phyloP scores from a whole-genome alignment of 2,888 invertebrate genomes.

The Notodonta dromedarius region DNA sequence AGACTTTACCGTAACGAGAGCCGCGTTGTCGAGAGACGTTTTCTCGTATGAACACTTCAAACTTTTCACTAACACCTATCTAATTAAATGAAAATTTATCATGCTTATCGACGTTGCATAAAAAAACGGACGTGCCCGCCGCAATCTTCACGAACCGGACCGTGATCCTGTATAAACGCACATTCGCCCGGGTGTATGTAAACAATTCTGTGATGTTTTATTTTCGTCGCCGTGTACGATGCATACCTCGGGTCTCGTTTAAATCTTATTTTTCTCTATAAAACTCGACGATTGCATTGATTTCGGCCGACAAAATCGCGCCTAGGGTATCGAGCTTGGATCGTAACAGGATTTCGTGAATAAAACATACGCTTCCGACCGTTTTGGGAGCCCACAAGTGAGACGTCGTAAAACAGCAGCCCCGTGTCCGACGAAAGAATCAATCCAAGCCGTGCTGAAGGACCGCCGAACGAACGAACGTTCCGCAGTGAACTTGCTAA shows the following conservation, averaged over 20 bases:
- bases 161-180: constrained; percentile 13
- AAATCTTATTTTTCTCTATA: background rate
- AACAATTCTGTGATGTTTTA: background rate
- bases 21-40: constrained; percentile 17
- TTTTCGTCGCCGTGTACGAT: background rate
- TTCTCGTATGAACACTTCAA: constrained; percentile 24
- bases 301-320: too few species aligned
- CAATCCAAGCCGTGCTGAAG: background rate
- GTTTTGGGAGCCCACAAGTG: background rate
- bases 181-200: constrained; percentile 5
- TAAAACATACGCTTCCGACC: background rate
- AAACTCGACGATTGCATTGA: too few species aligned
- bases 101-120: constrained; percentile 4
- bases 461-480: too few species aligned
- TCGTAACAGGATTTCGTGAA: background rate
- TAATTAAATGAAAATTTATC: constrained; percentile 14
- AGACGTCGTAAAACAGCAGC: background rate
- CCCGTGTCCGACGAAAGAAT: background rate
- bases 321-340: background rate
- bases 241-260: constrained; percentile 1
- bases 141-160: background rate
- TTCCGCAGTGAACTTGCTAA: too few species aligned
- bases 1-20: constrained; percentile 15
- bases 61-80: constrained; percentile 30
- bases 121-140: background rate